phyloP scores from a whole-genome alignment of 2,888 invertebrate genomes.

The Drosophila sordidula region DNA sequence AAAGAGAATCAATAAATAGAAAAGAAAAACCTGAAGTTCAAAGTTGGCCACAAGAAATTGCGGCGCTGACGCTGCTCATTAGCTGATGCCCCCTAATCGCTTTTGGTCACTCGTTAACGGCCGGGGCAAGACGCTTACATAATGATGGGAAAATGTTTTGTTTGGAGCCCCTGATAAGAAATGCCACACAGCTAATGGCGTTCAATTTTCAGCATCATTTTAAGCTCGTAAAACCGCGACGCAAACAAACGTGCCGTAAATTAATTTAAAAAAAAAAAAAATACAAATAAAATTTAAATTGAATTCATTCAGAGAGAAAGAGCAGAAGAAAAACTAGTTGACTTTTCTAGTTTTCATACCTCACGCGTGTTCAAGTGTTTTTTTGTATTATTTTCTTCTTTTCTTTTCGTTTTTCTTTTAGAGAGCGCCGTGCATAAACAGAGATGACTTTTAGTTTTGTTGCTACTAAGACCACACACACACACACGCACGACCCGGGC shows the following conservation, averaged over 20 bases:
- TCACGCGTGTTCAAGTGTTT: slow-evolving; percentile 38
- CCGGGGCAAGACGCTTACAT: slow-evolving; percentile 43
- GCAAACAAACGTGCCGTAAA: slow-evolving; percentile 56
- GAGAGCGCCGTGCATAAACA: slow-evolving; percentile 38
- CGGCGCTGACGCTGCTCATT: slow-evolving; percentile 61
- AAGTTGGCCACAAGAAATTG: slow-evolving; percentile 71
- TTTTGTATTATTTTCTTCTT: slow-evolving; percentile 1
- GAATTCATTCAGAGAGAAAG: neutral
- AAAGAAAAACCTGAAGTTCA: slow-evolving; percentile 50
- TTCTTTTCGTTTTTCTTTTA: neutral
- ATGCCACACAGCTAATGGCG: slow-evolving; percentile 44
- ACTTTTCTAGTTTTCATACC: slow-evolving; percentile 14
- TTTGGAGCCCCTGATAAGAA: slow-evolving; percentile 50
- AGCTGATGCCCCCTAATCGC: slow-evolving; percentile 39
- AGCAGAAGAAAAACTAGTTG: neutral
- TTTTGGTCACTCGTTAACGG: slow-evolving; percentile 52
- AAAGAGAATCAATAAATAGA: slow-evolving; percentile 48
- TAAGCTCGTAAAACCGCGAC: slow-evolving; percentile 57
- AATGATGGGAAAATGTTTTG: slow-evolving; percentile 73
- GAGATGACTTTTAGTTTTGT: slow-evolving; percentile 64
- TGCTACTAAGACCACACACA: slow-evolving; percentile 35
- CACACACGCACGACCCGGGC: slow-evolving; percentile 12
- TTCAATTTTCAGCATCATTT: slow-evolving; percentile 57
- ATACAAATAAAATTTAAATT: slow-evolving; percentile 36
- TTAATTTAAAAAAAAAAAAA: slow-evolving; percentile 54